Base-by-base conservation (phyloP, 2,797 vertebrate species). In the Fundulus diaphanus region DNA sequence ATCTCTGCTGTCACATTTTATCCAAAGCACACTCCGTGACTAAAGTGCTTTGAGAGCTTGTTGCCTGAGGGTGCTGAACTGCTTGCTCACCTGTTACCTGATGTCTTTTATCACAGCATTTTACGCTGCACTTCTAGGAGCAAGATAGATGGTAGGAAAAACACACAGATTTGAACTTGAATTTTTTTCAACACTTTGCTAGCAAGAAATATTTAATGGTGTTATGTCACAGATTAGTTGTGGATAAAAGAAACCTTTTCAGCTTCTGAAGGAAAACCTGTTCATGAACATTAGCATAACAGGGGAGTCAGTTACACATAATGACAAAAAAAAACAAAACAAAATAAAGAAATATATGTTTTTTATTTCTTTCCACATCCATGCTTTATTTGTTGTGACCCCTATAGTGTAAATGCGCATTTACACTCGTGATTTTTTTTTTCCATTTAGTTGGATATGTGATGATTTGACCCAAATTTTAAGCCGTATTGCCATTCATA, bases 21-120 rank as follows among this genome's bases (percentile, higher is more conserved):
- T 61, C 42, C 66, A 37, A 51, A 74, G 15, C 37, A 51, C 57
- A 48, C 40, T 31, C 31, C 69, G 67, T 54, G 35, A 49, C 77
- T 85, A 71, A 61, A 74, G 83, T 86, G 78, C 75, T 71, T 77
- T 2, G 2, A 71, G 63, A 74, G 70, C 29, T 68, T 61, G 71
- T 72, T 74, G 70, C 74, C 80, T 35, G 40, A 82, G 79, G 79
- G 56, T 56, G 59, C 59, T 7, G 44, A 72, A 80, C 81, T 78
- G 72, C 79, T 40, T 2, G 42, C 6, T 49, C 85, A 86, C 83
- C 82, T 88, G 87, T 79, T 82, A 83, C 82, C 84, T 85, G 83
- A 61, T 42, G n/a, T 63, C 48, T 70, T 73, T 74, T 77, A 66
- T 76, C 78, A 24, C 29, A 75, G 61, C 5, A 2, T 13, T 68